Conservation (phyloP, 2,113 vertebrate genomes). For the Labeo catla region DNA sequence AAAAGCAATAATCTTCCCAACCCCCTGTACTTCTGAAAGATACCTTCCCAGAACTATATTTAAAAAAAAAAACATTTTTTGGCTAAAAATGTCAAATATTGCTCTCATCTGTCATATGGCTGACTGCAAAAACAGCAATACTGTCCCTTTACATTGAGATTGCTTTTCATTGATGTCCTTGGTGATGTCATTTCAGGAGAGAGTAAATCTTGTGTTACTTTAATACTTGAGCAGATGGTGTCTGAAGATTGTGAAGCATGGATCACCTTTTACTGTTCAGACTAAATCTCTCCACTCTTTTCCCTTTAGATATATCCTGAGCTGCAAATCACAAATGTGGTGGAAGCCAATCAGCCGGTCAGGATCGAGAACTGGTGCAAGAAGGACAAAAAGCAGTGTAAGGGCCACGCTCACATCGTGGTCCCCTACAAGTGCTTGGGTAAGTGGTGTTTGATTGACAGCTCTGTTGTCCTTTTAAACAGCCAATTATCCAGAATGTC, state of each 20-base stretch:
- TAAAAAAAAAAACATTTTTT: neutral
- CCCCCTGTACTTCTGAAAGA: neutral
- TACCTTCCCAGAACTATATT: neutral
- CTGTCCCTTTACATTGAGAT: neutral
- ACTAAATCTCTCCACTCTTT: conserved; percentile 37
- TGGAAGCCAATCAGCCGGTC: conserved; percentile 91
- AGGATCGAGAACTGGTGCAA: conserved; percentile 94
- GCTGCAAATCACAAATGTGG: conserved; percentile 94
- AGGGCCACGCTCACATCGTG: conserved; percentile 85
- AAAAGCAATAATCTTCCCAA: neutral
- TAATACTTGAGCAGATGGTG: conserved; percentile 61
- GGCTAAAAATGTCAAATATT: neutral
- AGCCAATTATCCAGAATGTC: neutral
- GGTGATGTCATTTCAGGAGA: conserved; percentile 66
- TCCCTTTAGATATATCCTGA: conserved; percentile 90
- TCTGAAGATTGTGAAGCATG: conserved; percentile 56
- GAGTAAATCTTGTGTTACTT: conserved; percentile 62
- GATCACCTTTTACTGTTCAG: conserved; percentile 57
- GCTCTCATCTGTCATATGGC: neutral
- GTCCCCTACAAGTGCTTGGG: conserved; percentile 96
- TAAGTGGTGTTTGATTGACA: conserved; percentile 69
- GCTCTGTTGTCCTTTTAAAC: conserved; percentile 6
- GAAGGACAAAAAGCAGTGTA: conserved; percentile 91
- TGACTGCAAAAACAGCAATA: neutral
- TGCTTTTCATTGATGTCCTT: conserved; percentile 66